Evolutionary conservation across 2,888 invertebrate species (phyloP), one percentile per base, ranked within the genome.

Genomic region (Sthenelais limicola): DNA sequence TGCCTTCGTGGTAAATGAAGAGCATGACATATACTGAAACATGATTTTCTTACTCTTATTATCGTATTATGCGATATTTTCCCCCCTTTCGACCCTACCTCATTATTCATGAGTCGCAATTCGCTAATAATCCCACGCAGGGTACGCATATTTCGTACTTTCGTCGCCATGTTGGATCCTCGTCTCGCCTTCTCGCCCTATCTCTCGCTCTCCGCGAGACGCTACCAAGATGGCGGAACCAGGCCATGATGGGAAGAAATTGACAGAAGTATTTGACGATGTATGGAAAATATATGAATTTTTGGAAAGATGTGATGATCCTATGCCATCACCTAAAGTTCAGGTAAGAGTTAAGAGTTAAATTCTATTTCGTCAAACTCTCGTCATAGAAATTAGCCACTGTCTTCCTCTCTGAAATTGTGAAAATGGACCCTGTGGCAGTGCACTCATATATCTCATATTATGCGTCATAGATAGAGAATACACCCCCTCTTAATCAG

Each of bases 261-360:
- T 70, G 35, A 43, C 71, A 24, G 67, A 49, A 56, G n/a, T 76
- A 38, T 78, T 76, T 62, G 74, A 74, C 32, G 62, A 72, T 24
- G 35, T 78, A 35, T 76, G 74, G 74, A 74, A 73, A 51, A 33
- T 33, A 56, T 74, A 73, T 47, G 73, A 74, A 51, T 48, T 49
- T 56, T 56, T 78, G 12, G 76, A 75, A 58, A 49, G 62, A 15
- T 66, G 73, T 32, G 56, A 69, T 24, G 76, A 75, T 21, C 69
- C 73, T 28, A 72, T 73, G 12, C 52, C 30, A 12, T 77, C 77
- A 12, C 51, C 49, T 12, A 52, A 49, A 9, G 52, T 77, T 56
- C 78, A 76, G 76, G 76, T 76, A 74, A 47, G 33, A 21, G 7
- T 62, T 9, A 9, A 9, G 7, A 4, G 7, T 4, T 5, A 51